phyloP scores from a whole-genome alignment of 1,140 invertebrate species.

The Caenorhabditis remanei region DNA sequence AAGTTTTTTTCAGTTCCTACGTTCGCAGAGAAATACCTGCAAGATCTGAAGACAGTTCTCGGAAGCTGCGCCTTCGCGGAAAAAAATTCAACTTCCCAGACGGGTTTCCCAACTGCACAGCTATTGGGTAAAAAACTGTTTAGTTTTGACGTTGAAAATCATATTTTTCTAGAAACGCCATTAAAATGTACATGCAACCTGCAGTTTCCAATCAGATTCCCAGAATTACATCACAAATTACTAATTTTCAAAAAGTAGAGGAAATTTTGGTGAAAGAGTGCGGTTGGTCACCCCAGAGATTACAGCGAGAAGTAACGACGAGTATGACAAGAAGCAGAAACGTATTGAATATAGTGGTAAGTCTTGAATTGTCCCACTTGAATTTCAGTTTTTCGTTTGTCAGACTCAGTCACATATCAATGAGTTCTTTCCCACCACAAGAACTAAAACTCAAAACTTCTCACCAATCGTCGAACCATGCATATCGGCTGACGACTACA shows the following conservation, averaged over 20 bases:
- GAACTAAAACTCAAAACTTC: background rate
- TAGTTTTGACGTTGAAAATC: too few relatives aligned
- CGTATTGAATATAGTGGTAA: background rate
- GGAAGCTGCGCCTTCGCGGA: conserved; percentile 30
- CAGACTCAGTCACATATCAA: conserved; percentile 7
- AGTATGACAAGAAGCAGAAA: background rate
- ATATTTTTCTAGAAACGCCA: conserved; percentile 48
- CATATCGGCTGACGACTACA: conserved; percentile 9
- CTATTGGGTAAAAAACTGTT: background rate
- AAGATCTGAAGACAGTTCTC: conserved; percentile 27
- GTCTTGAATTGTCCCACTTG: background rate
- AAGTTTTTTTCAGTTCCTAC: background rate
- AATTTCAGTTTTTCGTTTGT: background rate
- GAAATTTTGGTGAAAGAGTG: background rate
- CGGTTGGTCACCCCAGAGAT: background rate
- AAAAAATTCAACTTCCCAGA: conserved; percentile 37
- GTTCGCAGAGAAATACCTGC: conserved; percentile 40
- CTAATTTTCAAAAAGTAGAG: background rate
- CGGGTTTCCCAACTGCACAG: conserved; percentile 57
- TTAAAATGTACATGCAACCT: conserved; percentile 30
- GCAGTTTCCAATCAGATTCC: background rate
- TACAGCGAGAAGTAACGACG: background rate
- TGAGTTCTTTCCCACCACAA: conserved; percentile 24
- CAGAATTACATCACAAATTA: too few relatives aligned
- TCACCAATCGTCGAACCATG: conserved; percentile 2